A percentile compares a stretch with the other conserved stretches of the same genome.
Conservation (phyloP, 2,113 vertebrate species). For the Tilapia sparmanii region DNA sequence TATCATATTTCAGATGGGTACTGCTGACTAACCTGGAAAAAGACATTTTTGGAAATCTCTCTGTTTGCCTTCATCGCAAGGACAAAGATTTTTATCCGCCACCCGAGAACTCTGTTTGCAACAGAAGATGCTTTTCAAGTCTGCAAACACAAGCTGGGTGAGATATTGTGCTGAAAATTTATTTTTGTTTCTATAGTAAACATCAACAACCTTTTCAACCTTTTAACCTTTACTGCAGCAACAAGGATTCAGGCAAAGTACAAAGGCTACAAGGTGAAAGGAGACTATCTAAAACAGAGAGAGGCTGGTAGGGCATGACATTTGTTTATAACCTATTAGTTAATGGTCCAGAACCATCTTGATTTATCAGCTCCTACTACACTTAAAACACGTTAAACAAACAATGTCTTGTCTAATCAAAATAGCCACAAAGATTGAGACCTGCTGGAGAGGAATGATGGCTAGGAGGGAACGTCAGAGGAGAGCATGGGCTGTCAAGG, state of each 20-base stretch:
- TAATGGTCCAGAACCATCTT: background rate
- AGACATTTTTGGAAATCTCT: background rate
- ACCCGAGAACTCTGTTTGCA: conserved; percentile 89
- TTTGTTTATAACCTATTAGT: background rate
- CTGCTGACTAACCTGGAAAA: background rate
- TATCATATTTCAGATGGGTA: background rate
- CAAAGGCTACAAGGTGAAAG: conserved; percentile 81
- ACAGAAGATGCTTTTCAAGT: conserved; percentile 93
- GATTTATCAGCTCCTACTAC: background rate
- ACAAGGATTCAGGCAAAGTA: conserved; percentile 90
- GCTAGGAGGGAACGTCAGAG: conserved; percentile 80
- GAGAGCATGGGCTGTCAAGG: conserved; percentile 83
- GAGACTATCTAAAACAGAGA: conserved; percentile 77
- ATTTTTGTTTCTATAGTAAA: background rate
- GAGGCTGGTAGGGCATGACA: conserved; percentile 64
- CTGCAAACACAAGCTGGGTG: conserved; percentile 87
- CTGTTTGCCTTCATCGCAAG: conserved; percentile 61
- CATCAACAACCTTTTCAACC: background rate
- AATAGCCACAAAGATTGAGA: conserved; percentile 89
- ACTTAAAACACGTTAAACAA: background rate
- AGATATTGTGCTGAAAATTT: background rate
- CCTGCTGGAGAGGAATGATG: conserved; percentile 83
- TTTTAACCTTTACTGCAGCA: conserved; percentile 63
- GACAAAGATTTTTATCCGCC: conserved; percentile 96
- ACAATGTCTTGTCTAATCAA: background rate